phyloP scores from a whole-genome alignment of 2,888 invertebrate species.

The Cosmia trapezina region DNA sequence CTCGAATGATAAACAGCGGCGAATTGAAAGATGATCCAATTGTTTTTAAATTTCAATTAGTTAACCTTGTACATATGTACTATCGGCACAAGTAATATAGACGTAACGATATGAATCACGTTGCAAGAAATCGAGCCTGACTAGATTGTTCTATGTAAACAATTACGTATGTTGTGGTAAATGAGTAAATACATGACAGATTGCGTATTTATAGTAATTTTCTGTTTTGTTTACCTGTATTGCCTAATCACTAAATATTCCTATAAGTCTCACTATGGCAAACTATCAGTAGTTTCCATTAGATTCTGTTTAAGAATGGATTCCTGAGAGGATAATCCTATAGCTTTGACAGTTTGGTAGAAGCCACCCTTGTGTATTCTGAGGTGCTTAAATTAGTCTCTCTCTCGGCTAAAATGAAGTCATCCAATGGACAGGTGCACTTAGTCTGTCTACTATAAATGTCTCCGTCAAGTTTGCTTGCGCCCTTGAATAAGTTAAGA shows the following conservation, averaged over 20 bases:
- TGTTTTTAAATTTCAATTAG: conserved; percentile 59
- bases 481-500: conserved; percentile 11
- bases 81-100: conserved; percentile 35
- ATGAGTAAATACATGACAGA: conserved; percentile 28
- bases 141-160: conserved; percentile 48
- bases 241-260: conserved; percentile 10
- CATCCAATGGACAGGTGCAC: conserved; percentile 29
- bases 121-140: conserved; percentile 38
- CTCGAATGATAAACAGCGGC: conserved; percentile 42
- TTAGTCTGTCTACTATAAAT: conserved; percentile 23
- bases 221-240: conserved; percentile 26
- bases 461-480: conserved; percentile 28
- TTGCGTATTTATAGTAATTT: conserved; percentile 22
- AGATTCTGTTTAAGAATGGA: neutral
- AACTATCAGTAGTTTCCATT: neutral
- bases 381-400: conserved; percentile 22
- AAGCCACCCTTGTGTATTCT: conserved; percentile 6
- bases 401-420: conserved; percentile 9
- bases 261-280: neutral
- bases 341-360: neutral
- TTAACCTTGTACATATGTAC: conserved; percentile 35
- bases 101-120: conserved; percentile 50
- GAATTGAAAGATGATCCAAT: conserved; percentile 61
- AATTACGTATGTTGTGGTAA: conserved; percentile 38
- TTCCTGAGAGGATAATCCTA: neutral